Conservation (phyloP, 2,888 invertebrate species). For the Athalia rosae region DNA sequence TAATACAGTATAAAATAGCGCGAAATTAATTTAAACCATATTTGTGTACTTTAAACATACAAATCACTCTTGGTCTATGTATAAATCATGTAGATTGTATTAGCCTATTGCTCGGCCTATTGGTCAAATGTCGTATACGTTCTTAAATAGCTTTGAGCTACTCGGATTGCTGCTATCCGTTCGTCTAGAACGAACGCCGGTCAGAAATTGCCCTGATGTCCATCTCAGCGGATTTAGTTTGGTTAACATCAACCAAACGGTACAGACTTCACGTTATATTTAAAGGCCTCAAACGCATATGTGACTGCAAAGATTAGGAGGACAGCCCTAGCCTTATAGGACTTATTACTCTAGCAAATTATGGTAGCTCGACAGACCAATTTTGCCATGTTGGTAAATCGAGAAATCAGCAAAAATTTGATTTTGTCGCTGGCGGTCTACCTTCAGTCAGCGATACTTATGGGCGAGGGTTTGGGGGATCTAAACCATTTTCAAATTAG, state of each 20-base stretch:
- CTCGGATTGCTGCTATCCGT: slow-evolving; percentile 19
- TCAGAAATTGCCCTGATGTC: slow-evolving; percentile 38
- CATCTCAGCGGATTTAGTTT: slow-evolving; percentile 5
- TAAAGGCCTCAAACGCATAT: slow-evolving; percentile 6
- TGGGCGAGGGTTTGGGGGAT: too few species aligned
- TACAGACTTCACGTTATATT: slow-evolving; percentile 16
- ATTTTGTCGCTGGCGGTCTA: too few species aligned
- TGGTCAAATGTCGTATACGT: slow-evolving; percentile 42
- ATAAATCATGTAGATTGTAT: slow-evolving; percentile 2
- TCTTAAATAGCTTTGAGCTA: slow-evolving; percentile 43
- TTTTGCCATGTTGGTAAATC: too few species aligned
- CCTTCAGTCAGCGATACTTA: too few species aligned
- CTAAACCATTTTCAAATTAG: too few species aligned
- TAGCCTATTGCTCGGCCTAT: slow-evolving; percentile 43
- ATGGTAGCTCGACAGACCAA: too few species aligned
- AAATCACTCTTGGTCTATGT: background rate
- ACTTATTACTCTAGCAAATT: too few species aligned
- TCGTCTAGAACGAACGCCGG: slow-evolving; percentile 33
- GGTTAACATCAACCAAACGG: background rate
- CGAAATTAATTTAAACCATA: slow-evolving; percentile 5
- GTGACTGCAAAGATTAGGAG: too few species aligned
- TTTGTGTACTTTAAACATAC: too few species aligned
- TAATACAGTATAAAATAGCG: background rate
- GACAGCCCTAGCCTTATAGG: too few species aligned
- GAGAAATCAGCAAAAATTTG: too few species aligned